phyloP scores from a whole-genome alignment of 2,113 vertebrate species.

The Sisor rabdophorus region DNA sequence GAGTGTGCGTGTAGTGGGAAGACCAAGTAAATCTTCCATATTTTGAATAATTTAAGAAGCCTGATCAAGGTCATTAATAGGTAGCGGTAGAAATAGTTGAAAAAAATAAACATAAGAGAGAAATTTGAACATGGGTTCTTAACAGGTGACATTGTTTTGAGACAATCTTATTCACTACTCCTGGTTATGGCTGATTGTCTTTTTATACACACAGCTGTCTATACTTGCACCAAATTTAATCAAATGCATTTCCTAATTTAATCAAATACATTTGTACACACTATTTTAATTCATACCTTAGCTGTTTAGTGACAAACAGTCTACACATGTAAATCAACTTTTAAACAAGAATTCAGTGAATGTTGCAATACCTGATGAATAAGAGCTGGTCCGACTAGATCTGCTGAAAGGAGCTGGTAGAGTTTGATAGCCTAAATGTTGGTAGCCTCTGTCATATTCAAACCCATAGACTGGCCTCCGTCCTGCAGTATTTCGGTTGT shows the following conservation, averaged over 20 bases:
- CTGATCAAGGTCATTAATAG: no score
- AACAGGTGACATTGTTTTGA: background rate
- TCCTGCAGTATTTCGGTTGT: slow-evolving; percentile 80
- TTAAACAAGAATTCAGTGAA: background rate
- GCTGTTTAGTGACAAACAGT: background rate
- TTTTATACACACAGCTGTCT: background rate
- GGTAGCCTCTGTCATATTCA: slow-evolving; percentile 81
- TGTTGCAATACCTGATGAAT: slow-evolving; percentile 68
- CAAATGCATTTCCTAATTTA: background rate
- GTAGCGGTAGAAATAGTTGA: no score
- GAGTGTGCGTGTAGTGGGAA: no score
- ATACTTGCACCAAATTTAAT: background rate
- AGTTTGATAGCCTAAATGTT: slow-evolving; percentile 84
- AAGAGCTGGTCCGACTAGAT: slow-evolving; percentile 82
- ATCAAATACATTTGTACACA: background rate
- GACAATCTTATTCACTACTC: background rate
- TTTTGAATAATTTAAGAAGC: no score
- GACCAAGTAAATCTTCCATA: no score
- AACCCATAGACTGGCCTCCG: slow-evolving; percentile 70
- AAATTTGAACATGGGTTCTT: background rate
- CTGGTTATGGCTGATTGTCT: background rate
- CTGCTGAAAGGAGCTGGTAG: slow-evolving; percentile 86
- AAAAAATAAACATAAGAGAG: no score
- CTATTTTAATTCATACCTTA: background rate
- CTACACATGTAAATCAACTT: background rate